phyloP scores from a whole-genome alignment of 30 jellyfish, hydroid and myxozoan species.

The Turritopsis dohrnii region DNA sequence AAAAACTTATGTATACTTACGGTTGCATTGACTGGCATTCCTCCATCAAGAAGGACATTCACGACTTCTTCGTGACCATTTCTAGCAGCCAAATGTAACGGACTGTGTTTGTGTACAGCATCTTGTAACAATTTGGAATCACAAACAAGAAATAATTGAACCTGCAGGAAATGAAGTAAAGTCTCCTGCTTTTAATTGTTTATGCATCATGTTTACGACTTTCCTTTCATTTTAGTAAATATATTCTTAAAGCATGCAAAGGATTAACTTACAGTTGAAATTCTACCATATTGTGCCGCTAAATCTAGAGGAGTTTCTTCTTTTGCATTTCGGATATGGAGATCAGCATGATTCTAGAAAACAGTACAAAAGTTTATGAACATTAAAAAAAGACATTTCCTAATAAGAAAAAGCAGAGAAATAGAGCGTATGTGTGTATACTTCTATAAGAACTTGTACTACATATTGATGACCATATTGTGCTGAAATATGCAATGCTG shows the following conservation, averaged over 20 bases:
- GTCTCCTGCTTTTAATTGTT: background rate
- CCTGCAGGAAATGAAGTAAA: slow-evolving; percentile 33
- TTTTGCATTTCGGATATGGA: slow-evolving; percentile 58
- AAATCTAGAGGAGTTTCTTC: slow-evolving; percentile 87
- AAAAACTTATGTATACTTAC: too few species aligned
- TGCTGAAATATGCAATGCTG: slow-evolving; percentile 88
- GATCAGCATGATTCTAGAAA: slow-evolving; percentile 83
- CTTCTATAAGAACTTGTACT: slow-evolving; percentile 79
- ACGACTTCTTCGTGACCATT: slow-evolving; percentile 86
- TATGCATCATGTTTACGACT: background rate
- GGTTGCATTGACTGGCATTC: slow-evolving; percentile 84
- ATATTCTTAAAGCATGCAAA: too few species aligned
- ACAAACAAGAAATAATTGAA: slow-evolving; percentile 61
- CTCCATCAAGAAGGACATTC: slow-evolving; percentile 60
- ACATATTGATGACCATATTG: slow-evolving; percentile 82
- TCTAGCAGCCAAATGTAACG: slow-evolving; percentile 88
- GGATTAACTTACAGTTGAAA: slow-evolving; percentile 50
- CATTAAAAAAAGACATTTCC: background rate
- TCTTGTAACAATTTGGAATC: slow-evolving; percentile 50
- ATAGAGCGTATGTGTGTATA: background rate
- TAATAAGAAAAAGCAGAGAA: too few species aligned
- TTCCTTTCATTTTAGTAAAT: background rate
- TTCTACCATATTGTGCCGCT: slow-evolving; percentile 87
- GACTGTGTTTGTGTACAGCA: slow-evolving; percentile 50
- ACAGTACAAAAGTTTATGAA: too few species aligned